These are phyloP conservation scores for Plagodis pulveraria DNA, from an alignment of 2,888 invertebrate genomes.

Conservation along the genomic window DNA sequence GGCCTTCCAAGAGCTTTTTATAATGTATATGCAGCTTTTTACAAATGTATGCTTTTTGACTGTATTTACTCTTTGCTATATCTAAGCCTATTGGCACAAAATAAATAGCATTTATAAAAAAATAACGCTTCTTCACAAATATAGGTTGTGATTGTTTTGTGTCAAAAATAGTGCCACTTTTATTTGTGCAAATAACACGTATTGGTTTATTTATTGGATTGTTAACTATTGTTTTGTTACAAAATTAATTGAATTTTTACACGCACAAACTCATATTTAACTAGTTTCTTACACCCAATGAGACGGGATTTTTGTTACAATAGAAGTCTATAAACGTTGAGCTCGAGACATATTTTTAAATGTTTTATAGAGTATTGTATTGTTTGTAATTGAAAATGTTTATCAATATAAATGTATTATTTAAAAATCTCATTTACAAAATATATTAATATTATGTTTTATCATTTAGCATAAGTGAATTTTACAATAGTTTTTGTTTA, in stretches of 20 bases:
- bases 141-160: conserved; percentile 11
- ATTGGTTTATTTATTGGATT: too few species aligned
- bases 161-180: conserved; percentile 12
- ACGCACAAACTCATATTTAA: too few species aligned
- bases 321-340: background rate
- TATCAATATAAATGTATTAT: conserved; percentile 4
- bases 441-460: conserved; percentile 7
- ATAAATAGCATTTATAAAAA: conserved; percentile 14
- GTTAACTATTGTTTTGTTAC: too few species aligned
- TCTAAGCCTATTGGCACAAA: conserved; percentile 44
- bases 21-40: background rate
- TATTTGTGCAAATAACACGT: background rate
- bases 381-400: conserved; percentile 1
- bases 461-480: conserved; percentile 12
- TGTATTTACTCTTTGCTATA: conserved; percentile 34
- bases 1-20: conserved; percentile 3
- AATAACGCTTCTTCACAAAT: conserved; percentile 6
- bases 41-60: conserved; percentile 37
- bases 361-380: background rate
- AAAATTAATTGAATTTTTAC: too few species aligned
- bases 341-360: background rate
- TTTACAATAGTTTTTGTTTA: conserved; percentile 16
- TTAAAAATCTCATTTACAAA: conserved; percentile 11
- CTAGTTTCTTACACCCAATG: too few species aligned
- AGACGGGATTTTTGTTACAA: too few species aligned